Percentiles rank a stretch among this genome's conserved stretches.
phyloP scores from a whole-genome alignment of 1,140 invertebrate species.

The Delia radicum region DNA sequence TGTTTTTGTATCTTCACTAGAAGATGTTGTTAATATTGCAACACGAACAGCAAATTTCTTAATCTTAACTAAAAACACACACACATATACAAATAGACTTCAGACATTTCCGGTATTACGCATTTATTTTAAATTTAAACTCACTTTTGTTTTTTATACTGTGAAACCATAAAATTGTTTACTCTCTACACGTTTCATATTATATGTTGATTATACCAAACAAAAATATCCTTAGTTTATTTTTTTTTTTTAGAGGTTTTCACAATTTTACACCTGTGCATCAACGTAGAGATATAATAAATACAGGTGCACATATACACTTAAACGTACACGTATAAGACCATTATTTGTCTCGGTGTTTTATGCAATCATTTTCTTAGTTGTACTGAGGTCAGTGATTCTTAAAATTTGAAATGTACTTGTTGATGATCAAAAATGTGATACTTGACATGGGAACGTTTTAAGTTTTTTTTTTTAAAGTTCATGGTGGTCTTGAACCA shows the following conservation, averaged over 20 bases:
- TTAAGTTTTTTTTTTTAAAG: no score
- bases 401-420: no score
- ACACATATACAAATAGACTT: neutral
- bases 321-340: no score
- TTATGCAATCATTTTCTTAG: no score
- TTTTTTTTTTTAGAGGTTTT: neutral
- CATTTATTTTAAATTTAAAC: neutral
- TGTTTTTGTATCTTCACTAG: neutral
- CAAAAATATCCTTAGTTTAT: neutral
- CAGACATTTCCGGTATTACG: neutral
- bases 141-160: neutral
- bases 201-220: neutral
- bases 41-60: neutral
- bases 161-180: neutral
- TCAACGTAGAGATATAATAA: no score
- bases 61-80: neutral
- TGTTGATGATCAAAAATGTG: no score
- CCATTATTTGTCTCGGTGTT: no score
- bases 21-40: neutral
- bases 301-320: no score
- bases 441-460: no score
- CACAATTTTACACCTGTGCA: neutral
- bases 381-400: no score
- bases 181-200: neutral
- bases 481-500: no score